These are phyloP conservation scores for Eupsilia transversa DNA, from an alignment of 2,888 invertebrate genomes.

Conservation along the genomic window DNA sequence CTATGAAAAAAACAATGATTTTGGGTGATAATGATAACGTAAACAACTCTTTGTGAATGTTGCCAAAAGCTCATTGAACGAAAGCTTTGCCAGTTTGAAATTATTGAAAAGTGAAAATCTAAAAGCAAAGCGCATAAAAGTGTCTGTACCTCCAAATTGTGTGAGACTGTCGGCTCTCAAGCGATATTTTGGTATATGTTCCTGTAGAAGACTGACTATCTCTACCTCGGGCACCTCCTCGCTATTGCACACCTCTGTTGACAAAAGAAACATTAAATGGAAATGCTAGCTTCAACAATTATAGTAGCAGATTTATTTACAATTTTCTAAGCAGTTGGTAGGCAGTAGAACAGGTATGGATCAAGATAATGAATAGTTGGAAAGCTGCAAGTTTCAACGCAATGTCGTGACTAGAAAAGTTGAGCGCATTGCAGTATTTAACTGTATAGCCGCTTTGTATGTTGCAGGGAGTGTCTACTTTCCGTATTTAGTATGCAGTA, in stretches of 20 bases:
- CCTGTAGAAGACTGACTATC: slow-evolving; percentile 98
- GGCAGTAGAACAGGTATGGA: slow-evolving; percentile 67
- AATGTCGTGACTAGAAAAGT: slow-evolving; percentile 80
- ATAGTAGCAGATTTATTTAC: slow-evolving; percentile 44
- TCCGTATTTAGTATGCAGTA: slow-evolving; percentile 79
- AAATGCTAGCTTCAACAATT: slow-evolving; percentile 54
- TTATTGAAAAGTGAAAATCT: slow-evolving; percentile 25
- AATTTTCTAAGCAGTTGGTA: slow-evolving; percentile 66
- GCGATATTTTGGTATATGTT: slow-evolving; percentile 98
- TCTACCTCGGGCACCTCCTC: slow-evolving; percentile 98
- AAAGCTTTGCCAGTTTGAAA: slow-evolving; percentile 42
- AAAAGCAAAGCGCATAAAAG: slow-evolving; percentile 71
- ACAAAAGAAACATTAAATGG: slow-evolving; percentile 76
- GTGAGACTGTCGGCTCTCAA: slow-evolving; percentile 98
- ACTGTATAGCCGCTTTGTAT: slow-evolving; percentile 69
- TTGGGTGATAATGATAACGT: slow-evolving; percentile 13
- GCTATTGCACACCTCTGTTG: slow-evolving; percentile 97
- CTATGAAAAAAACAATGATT: neutral
- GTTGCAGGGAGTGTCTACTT: slow-evolving; percentile 75
- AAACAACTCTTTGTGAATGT: slow-evolving; percentile 12
- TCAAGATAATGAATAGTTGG: slow-evolving; percentile 74
- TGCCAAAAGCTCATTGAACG: slow-evolving; percentile 24
- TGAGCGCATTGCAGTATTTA: slow-evolving; percentile 77
- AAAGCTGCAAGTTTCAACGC: slow-evolving; percentile 79
- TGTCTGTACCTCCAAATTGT: slow-evolving; percentile 94